Evolutionary conservation across 2,797 vertebrate species (phyloP).

Genomic region (Myripristis murdjan): DNA sequence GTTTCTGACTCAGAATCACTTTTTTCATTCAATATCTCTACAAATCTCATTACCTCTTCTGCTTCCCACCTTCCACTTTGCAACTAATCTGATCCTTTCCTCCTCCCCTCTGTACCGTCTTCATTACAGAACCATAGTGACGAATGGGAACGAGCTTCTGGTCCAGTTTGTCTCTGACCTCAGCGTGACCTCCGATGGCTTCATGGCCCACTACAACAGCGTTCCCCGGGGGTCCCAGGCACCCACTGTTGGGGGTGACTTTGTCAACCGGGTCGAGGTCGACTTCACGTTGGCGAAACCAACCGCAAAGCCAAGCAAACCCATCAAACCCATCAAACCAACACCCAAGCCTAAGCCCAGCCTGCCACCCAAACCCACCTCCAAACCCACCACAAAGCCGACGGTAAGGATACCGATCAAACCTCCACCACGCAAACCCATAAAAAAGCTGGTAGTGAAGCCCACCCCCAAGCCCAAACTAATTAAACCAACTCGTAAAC

Average conservation of each 20-base stretch:
- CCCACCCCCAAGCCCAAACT: slow-evolving; percentile 26
- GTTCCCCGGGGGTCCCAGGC: slow-evolving; percentile 80
- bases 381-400: slow-evolving; percentile 41
- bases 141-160: slow-evolving; percentile 90
- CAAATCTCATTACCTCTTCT: not conserved
- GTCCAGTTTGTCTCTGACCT: slow-evolving; percentile 95
- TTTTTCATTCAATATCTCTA: not conserved
- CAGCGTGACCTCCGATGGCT: slow-evolving; percentile 92
- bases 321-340: slow-evolving; percentile 57
- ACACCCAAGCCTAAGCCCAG: slow-evolving; percentile 58
- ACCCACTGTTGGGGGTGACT: slow-evolving; percentile 78
- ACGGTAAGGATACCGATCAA: slow-evolving; percentile 32
- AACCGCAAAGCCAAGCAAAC: slow-evolving; percentile 34
- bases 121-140: slow-evolving; percentile 83
- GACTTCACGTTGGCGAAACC: slow-evolving; percentile 52
- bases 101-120: not conserved
- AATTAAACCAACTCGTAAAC: slow-evolving; percentile 29
- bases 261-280: slow-evolving; percentile 69
- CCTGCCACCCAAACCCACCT: slow-evolving; percentile 46
- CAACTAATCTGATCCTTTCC: not conserved
- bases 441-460: not conserved
- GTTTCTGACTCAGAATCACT: not conserved
- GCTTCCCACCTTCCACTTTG: not conserved
- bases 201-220: slow-evolving; percentile 88
- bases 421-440: slow-evolving; percentile 25